Conservation (phyloP, 2,888 invertebrate species). For the Anthoptus insignis region DNA sequence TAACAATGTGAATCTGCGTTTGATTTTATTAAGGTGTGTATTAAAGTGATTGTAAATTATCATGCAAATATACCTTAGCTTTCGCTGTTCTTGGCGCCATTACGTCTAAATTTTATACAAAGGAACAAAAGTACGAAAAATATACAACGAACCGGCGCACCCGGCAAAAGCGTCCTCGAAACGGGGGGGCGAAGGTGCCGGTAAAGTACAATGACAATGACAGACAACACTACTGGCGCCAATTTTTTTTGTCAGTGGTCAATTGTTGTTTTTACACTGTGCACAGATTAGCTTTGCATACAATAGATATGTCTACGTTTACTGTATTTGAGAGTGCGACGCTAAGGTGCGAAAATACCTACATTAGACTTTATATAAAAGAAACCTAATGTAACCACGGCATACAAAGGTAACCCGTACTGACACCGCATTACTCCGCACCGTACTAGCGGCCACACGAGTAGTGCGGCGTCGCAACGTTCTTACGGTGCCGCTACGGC, state of each 20-base stretch:
- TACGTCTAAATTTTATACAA: constrained; percentile 51
- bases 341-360: too few species aligned
- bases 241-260: constrained; percentile 57
- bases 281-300: neutral
- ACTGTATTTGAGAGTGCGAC: neutral
- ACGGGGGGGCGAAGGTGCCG: constrained; percentile 73
- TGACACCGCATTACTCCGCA: too few species aligned
- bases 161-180: constrained; percentile 54
- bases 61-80: constrained; percentile 67
- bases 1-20: constrained; percentile 68
- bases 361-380: too few species aligned
- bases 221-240: constrained; percentile 70
- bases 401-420: too few species aligned
- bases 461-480: too few species aligned
- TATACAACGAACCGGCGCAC: constrained; percentile 50
- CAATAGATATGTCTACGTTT: neutral
- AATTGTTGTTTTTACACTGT: constrained; percentile 12
- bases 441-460: too few species aligned
- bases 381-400: too few species aligned
- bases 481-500: too few species aligned
- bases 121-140: constrained; percentile 44
- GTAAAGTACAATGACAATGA: constrained; percentile 74
- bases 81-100: constrained; percentile 80
- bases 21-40: constrained; percentile 42
- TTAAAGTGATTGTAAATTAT: constrained; percentile 22